Conservation (phyloP, 2,888 invertebrate genomes). For the Uloborus plumipes region DNA sequence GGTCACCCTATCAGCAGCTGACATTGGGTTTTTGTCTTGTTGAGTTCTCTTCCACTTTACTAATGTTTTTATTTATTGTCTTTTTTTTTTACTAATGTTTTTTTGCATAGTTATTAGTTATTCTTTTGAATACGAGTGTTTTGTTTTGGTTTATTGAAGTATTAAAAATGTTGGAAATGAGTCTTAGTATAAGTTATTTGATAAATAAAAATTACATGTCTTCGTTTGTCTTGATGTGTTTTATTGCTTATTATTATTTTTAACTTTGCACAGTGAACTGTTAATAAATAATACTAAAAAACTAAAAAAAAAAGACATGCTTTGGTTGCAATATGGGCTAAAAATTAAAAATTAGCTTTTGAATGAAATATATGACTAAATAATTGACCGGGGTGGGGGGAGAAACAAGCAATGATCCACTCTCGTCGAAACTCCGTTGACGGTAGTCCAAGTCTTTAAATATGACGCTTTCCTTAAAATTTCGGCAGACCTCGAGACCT, state of each 20-base stretch:
- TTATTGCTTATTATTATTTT: background rate
- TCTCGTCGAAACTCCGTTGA: too few species aligned
- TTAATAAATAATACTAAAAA: too few species aligned
- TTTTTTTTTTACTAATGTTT: constrained; percentile 26
- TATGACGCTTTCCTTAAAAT: too few species aligned
- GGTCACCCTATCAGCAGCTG: constrained; percentile 38
- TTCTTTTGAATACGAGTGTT: constrained; percentile 25
- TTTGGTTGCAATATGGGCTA: too few species aligned
- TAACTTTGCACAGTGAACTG: too few species aligned
- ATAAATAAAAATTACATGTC: constrained; percentile 53
- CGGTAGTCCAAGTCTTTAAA: too few species aligned
- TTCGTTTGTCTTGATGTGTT: constrained; percentile 17
- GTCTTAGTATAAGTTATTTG: constrained; percentile 61
- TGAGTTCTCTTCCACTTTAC: constrained; percentile 39
- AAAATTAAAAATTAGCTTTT: too few species aligned
- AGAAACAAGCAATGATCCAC: too few species aligned
- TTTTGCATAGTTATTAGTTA: constrained; percentile 54
- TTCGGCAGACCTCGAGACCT: too few species aligned
- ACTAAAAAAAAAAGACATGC: too few species aligned
- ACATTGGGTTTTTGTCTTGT: constrained; percentile 44
- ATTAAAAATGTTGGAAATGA: constrained; percentile 37
- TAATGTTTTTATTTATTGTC: constrained; percentile 15
- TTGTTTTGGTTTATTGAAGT: constrained; percentile 55
- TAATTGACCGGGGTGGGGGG: too few species aligned
- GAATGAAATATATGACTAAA: too few species aligned